Conservation (phyloP, 2,888 invertebrate genomes). For the Fragum whitleyi region DNA sequence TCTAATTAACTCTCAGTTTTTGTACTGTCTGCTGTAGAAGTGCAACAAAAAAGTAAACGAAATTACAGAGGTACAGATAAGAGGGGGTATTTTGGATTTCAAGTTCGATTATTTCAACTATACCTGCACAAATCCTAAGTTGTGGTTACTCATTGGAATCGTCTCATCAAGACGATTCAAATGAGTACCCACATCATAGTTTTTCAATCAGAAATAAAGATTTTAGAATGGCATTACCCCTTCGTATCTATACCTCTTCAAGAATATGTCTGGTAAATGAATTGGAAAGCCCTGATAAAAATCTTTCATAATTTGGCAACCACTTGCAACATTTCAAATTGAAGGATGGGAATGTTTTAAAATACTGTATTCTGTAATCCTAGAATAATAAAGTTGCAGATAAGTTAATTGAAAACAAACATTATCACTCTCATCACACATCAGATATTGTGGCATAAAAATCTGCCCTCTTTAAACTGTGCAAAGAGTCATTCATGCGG, state of each 20-base stretch:
- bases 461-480: no score
- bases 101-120: no score
- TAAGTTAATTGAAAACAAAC: conserved; percentile 10
- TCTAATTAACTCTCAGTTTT: neutral
- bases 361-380: neutral
- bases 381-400: conserved; percentile 13
- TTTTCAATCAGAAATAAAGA: no score
- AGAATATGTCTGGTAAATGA: neutral
- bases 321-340: conserved; percentile 10
- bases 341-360: neutral
- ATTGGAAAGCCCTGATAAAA: conserved; percentile 1
- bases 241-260: no score
- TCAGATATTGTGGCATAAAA: neutral
- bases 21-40: neutral
- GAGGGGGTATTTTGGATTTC: no score
- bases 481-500: no score
- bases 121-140: no score
- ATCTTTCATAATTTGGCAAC: neutral
- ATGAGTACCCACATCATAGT: no score
- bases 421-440: conserved; percentile 1
- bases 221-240: no score
- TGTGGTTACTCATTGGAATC: no score
- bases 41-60: neutral
- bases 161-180: no score
- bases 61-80: no score